Evolutionary conservation across 2,113 vertebrate genomes (phyloP).

Genomic region (Ibidorhyncha struthersii): DNA sequence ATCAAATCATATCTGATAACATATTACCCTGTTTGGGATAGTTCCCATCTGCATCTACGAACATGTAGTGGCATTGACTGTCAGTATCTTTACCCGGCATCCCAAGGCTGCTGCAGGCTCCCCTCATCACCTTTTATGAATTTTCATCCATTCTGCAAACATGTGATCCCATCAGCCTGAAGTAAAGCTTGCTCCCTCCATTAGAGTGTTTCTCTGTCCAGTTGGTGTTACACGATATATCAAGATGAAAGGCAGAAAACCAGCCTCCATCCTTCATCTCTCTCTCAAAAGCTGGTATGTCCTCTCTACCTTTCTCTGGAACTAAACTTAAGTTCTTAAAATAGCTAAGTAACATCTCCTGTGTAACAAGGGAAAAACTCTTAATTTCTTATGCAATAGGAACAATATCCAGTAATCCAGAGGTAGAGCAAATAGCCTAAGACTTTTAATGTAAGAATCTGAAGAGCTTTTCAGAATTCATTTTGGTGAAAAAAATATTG

Average conservation of each 20-base stretch:
- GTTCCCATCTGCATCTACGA: not conserved
- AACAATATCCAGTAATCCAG: not conserved
- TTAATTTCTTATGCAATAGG: not conserved
- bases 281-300: not conserved
- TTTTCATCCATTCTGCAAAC: slow-evolving; percentile 37
- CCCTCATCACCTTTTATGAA: not conserved
- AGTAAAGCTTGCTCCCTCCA: slow-evolving; percentile 18
- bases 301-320: not conserved
- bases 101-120: not conserved
- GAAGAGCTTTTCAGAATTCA: not conserved
- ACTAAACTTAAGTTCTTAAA: slow-evolving; percentile 17
- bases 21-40: not conserved
- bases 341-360: not conserved
- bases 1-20: not conserved
- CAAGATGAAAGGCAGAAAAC: slow-evolving; percentile 35
- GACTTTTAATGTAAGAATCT: not conserved
- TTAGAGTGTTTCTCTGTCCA: not conserved
- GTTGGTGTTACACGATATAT: not conserved
- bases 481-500: not conserved
- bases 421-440: not conserved
- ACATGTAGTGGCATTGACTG: accelerated
- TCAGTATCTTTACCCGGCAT: not conserved
- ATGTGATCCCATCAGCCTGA: not conserved
- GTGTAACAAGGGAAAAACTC: not conserved
- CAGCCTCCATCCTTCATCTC: not conserved